These are phyloP conservation scores for Heliconius hermathena DNA, from an alignment of 1,140 invertebrate species.

Conservation along the genomic window DNA sequence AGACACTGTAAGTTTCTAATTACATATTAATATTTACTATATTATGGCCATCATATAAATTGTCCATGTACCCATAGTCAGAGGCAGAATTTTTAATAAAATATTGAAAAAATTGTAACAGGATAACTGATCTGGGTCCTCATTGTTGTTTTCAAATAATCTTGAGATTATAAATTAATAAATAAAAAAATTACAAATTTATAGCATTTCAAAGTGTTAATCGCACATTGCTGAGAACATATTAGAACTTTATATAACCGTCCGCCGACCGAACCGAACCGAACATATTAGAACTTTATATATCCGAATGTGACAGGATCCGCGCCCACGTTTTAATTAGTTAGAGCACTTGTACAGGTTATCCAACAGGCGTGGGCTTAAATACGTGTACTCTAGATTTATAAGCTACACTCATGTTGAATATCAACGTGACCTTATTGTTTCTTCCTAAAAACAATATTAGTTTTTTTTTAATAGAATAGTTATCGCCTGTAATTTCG, in stretches of 20 bases:
- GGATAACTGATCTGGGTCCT: too few relatives aligned
- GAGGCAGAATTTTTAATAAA: too few relatives aligned
- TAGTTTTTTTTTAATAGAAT: background rate
- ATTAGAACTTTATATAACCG: background rate
- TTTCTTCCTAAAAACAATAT: background rate
- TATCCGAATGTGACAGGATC: background rate
- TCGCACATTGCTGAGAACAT: background rate
- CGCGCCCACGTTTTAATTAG: background rate
- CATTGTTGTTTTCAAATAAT: too few relatives aligned
- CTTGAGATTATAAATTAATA: too few relatives aligned
- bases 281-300: background rate
- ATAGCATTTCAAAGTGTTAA: background rate
- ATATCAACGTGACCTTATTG: background rate
- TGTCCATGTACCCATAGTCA: too few relatives aligned
- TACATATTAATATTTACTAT: too few relatives aligned
- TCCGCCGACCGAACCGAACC: too few relatives aligned
- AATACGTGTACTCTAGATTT: background rate
- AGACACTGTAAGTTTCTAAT: too few relatives aligned
- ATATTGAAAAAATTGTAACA: rapidly evolving
- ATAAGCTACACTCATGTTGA: background rate
- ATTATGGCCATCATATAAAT: too few relatives aligned
- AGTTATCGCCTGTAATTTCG: background rate
- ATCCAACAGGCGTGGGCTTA: background rate
- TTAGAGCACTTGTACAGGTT: background rate
- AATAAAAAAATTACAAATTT: too few relatives aligned